phyloP scores from a whole-genome alignment of 2,888 invertebrate genomes.

The Celastrina argiolus region DNA sequence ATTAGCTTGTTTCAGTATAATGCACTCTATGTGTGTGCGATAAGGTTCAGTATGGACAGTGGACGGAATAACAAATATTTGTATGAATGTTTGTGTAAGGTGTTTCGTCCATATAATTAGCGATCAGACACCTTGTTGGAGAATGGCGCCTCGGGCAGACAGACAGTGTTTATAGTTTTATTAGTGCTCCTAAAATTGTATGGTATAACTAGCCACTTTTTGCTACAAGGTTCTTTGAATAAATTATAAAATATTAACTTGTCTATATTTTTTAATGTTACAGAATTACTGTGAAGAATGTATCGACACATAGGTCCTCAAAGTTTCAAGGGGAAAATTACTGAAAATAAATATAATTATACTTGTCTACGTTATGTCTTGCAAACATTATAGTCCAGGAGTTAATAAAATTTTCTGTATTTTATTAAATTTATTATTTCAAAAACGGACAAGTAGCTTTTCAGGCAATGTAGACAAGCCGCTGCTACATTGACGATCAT shows the following conservation, averaged over 20 bases:
- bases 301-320: not conserved
- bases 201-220: slow-evolving; percentile 6
- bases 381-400: not conserved
- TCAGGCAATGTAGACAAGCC: too few species aligned
- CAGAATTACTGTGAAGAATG: not conserved
- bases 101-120: slow-evolving; percentile 70
- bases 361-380: too few species aligned
- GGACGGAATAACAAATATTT: slow-evolving; percentile 54
- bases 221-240: not conserved
- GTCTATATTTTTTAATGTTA: not conserved
- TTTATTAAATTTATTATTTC: too few species aligned
- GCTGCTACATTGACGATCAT: too few species aligned
- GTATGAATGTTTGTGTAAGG: slow-evolving; percentile 46
- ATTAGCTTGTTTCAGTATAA: slow-evolving; percentile 35
- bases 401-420: not conserved
- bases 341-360: too few species aligned
- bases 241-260: not conserved
- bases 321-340: too few species aligned
- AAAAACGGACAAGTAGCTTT: too few species aligned
- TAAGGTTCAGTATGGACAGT: slow-evolving; percentile 39
- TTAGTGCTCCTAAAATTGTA: slow-evolving; percentile 18
- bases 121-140: slow-evolving; percentile 68
- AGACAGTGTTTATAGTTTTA: slow-evolving; percentile 24
- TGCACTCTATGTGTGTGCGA: slow-evolving; percentile 33
- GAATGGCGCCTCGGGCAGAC: slow-evolving; percentile 64